Conservation (phyloP, 2,888 invertebrate genomes). For the Rhingia campestris region DNA sequence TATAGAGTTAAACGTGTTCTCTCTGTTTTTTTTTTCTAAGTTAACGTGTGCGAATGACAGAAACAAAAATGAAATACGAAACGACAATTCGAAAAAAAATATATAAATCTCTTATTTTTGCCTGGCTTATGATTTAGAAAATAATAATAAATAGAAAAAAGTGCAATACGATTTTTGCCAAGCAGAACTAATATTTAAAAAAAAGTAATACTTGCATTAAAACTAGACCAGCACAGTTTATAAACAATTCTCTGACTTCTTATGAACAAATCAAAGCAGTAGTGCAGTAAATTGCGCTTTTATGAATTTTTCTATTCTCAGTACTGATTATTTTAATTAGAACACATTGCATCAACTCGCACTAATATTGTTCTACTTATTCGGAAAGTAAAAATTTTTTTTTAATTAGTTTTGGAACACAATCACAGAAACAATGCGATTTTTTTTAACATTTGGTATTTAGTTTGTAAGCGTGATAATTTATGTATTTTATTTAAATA, state of each 20-base stretch:
- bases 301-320: slow-evolving; percentile 56
- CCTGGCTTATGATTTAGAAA: slow-evolving; percentile 37
- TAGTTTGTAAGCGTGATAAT: slow-evolving; percentile 25
- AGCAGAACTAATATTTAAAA: slow-evolving; percentile 52
- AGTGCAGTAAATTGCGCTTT: slow-evolving; percentile 40
- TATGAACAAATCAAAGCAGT: slow-evolving; percentile 38
- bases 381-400: neutral
- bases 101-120: slow-evolving; percentile 1
- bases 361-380: slow-evolving; percentile 1
- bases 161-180: slow-evolving; percentile 71
- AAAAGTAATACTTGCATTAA: slow-evolving; percentile 4
- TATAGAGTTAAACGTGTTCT: slow-evolving; percentile 21
- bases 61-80: slow-evolving; percentile 54
- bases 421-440: no score
- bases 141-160: slow-evolving; percentile 33
- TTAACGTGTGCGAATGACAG: slow-evolving; percentile 63
- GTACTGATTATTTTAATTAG: slow-evolving; percentile 63
- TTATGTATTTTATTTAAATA: neutral
- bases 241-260: slow-evolving; percentile 24
- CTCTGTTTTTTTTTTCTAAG: slow-evolving; percentile 10
- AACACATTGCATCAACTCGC: slow-evolving; percentile 48
- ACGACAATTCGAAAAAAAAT: slow-evolving; percentile 22
- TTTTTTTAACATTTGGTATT: slow-evolving; percentile 4
- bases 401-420: no score
- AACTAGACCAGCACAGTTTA: slow-evolving; percentile 36